Percentiles rank a stretch among this genome's conserved stretches.
phyloP scores from a whole-genome alignment of 2,113 vertebrate species.

The Ctenodactylus gundi region DNA sequence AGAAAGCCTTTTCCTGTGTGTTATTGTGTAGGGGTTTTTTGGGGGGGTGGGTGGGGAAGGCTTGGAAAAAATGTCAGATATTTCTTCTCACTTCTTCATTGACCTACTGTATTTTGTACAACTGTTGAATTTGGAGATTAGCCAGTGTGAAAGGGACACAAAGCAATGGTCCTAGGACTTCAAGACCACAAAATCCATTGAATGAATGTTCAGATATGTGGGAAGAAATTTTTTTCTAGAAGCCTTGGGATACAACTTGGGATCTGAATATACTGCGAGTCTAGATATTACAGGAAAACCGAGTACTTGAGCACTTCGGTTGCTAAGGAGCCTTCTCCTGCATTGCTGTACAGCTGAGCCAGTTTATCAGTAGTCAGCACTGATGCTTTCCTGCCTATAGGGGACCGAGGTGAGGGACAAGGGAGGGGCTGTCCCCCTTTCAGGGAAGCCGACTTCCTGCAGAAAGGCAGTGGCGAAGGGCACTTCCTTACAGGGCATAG shows the following conservation, averaged over 20 bases:
- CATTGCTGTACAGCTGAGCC: not conserved
- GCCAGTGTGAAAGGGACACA: not conserved
- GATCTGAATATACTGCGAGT: not conserved
- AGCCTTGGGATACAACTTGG: not conserved
- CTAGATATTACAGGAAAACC: not conserved
- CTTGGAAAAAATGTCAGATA: not conserved
- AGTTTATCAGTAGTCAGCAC: not conserved
- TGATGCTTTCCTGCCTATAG: not conserved
- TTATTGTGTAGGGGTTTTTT: conserved; percentile 10
- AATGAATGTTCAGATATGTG: accelerated
- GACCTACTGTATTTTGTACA: not conserved
- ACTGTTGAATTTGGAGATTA: not conserved
- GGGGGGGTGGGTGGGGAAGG: not conserved
- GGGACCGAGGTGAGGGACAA: not conserved
- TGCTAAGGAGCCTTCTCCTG: not conserved
- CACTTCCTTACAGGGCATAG: not conserved
- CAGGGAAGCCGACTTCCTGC: not conserved
- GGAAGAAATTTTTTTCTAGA: not conserved
- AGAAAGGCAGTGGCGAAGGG: not conserved
- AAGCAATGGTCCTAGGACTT: not conserved
- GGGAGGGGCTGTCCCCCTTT: not conserved
- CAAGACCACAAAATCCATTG: not conserved
- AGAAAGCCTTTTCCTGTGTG: not conserved
- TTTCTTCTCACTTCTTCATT: not conserved
- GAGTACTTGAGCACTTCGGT: not conserved